A percentile compares a stretch with the other conserved stretches of the same genome.
These are phyloP conservation scores for Anolis sagrei DNA, from an alignment of 2,113 vertebrate genomes.

Conservation along the genomic window DNA sequence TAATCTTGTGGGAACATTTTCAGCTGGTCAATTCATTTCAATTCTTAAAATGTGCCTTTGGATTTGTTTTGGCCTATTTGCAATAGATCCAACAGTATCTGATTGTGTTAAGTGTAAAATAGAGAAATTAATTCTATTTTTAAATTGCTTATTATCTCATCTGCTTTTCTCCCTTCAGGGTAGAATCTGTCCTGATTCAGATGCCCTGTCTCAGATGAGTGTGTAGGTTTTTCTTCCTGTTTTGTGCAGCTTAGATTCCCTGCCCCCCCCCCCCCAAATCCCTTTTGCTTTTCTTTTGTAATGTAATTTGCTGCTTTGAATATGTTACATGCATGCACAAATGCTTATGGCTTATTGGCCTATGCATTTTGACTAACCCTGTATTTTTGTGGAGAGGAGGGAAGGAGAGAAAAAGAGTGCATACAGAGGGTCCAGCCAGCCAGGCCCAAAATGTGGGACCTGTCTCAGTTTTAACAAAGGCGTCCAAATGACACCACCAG, in stretches of 20 bases:
- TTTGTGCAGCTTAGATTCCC: not conserved
- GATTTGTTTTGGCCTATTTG: conserved; percentile 37
- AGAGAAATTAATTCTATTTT: conserved; percentile 1
- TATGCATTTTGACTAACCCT: too few species aligned
- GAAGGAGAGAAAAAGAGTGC: too few species aligned
- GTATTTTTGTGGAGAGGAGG: too few species aligned
- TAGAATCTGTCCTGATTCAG: conserved; percentile 20
- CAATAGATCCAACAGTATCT: conserved; percentile 12
- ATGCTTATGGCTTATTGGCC: too few species aligned
- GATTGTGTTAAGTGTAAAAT: conserved; percentile 34
- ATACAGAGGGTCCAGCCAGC: too few species aligned
- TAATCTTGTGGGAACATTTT: conserved; percentile 39
- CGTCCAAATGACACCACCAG: too few species aligned
- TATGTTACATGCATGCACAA: not conserved
- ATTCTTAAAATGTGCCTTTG: conserved; percentile 50
- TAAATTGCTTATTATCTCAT: not conserved
- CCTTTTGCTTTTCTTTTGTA: not conserved
- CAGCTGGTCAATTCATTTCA: conserved; percentile 24
- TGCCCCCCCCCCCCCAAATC: conserved; percentile 14
- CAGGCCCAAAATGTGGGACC: too few species aligned
- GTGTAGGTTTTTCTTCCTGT: not conserved
- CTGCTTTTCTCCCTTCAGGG: not conserved
- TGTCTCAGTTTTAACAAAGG: too few species aligned
- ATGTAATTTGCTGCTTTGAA: conserved; percentile 6
- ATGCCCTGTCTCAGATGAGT: not conserved